Conservation (phyloP, 2,888 invertebrate genomes). For the Autographa pulchrina region DNA sequence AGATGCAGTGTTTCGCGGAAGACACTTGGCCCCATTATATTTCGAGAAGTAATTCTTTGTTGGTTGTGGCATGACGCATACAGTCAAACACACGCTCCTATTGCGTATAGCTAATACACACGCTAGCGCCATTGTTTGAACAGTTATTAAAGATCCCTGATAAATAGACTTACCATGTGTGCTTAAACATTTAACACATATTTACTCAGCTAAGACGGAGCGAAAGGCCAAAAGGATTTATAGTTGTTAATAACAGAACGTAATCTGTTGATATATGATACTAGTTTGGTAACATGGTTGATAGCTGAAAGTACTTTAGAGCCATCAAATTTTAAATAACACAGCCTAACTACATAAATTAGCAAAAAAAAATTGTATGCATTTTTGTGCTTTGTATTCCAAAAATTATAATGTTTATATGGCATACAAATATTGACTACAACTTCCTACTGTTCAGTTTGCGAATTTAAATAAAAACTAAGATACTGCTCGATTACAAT, state of each 20-base stretch:
- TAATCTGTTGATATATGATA: not conserved
- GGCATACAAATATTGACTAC: not conserved
- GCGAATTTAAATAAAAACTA: slow-evolving; percentile 11
- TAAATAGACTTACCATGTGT: slow-evolving; percentile 44
- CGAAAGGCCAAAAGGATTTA: slow-evolving; percentile 39
- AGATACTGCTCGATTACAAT: slow-evolving; percentile 52
- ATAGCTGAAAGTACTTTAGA: not conserved
- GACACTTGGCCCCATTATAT: slow-evolving; percentile 69
- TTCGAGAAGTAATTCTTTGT: slow-evolving; percentile 73
- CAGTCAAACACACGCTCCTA: slow-evolving; percentile 48
- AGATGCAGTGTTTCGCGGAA: slow-evolving; percentile 68
- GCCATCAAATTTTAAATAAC: not conserved
- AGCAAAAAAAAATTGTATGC: too few species aligned
- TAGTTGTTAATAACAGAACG: not conserved
- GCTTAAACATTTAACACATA: slow-evolving; percentile 43
- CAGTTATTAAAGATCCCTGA: slow-evolving; percentile 42
- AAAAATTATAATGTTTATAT: not conserved
- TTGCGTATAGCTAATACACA: slow-evolving; percentile 41
- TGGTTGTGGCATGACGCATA: slow-evolving; percentile 68
- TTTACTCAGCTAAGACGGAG: slow-evolving; percentile 38
- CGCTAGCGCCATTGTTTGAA: slow-evolving; percentile 54
- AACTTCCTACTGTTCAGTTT: not conserved
- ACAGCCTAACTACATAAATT: too few species aligned
- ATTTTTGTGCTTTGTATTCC: too few species aligned
- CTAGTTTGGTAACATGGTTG: not conserved